A percentile compares a stretch with the other conserved stretches of the same genome.
phyloP scores from a whole-genome alignment of 2,888 invertebrate genomes.

The Acrobasis consociella region DNA sequence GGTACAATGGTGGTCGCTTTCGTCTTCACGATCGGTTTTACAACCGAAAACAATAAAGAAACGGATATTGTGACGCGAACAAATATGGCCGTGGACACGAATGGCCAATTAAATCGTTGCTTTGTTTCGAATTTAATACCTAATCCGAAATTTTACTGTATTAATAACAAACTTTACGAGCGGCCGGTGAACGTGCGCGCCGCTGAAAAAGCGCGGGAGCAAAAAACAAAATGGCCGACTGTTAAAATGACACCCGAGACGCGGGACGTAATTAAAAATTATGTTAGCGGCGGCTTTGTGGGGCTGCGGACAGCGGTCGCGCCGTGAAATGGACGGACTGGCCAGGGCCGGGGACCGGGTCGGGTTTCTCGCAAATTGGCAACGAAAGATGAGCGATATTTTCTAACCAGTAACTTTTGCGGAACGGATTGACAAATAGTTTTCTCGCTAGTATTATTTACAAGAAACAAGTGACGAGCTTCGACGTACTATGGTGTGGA shows the following conservation, averaged over 20 bases:
- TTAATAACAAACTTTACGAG: conserved; percentile 78
- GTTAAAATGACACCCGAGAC: conserved; percentile 67
- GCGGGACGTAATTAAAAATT: conserved; percentile 35
- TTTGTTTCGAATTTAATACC: conserved; percentile 79
- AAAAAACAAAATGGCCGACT: conserved; percentile 57
- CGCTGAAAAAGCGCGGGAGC: conserved; percentile 63
- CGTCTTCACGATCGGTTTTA: conserved; percentile 29
- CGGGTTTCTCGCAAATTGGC: conserved; percentile 4
- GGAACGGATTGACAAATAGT: too few relatives aligned
- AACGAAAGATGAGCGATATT: neutral
- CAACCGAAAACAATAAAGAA: conserved; percentile 53
- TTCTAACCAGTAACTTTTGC: too few relatives aligned
- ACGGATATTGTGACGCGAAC: conserved; percentile 46
- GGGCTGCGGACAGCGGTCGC: conserved; percentile 9
- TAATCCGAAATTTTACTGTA: conserved; percentile 80
- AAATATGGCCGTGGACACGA: conserved; percentile 49
- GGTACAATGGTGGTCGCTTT: conserved; percentile 27
- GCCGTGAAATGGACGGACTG: conserved; percentile 20
- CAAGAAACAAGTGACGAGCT: too few relatives aligned
- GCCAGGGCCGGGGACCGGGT: neutral
- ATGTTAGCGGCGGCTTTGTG: conserved; percentile 37
- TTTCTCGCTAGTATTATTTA: too few relatives aligned
- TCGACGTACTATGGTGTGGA: too few relatives aligned
- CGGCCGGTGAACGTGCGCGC: conserved; percentile 36
- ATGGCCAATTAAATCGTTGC: conserved; percentile 77